Conservation (phyloP, 2,888 invertebrate species). For the Tyria jacobaeae region DNA sequence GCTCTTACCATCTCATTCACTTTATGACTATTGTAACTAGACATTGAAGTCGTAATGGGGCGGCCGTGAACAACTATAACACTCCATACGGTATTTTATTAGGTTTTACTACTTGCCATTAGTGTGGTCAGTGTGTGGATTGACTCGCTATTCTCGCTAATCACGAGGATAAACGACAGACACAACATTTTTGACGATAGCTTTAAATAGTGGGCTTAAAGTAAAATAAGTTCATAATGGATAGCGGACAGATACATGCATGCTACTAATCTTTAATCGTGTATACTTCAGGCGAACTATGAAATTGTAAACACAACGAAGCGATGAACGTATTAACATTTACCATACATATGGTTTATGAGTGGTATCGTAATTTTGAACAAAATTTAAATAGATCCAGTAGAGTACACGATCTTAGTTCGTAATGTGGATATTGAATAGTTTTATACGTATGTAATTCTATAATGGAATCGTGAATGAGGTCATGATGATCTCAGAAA, state of each 20-base stretch:
- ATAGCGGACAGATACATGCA: constrained; percentile 38
- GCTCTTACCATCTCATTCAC: constrained; percentile 24
- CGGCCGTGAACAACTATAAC: constrained; percentile 35
- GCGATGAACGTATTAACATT: constrained; percentile 54
- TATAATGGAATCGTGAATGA: background rate
- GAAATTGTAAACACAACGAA: constrained; percentile 56
- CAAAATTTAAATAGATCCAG: constrained; percentile 34
- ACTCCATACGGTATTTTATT: constrained; percentile 54
- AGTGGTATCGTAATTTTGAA: constrained; percentile 45
- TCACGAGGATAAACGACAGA: constrained; percentile 53
- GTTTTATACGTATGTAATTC: background rate
- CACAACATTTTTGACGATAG: constrained; percentile 50
- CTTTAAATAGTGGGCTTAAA: constrained; percentile 52
- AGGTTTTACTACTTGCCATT: constrained; percentile 58
- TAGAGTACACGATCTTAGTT: constrained; percentile 18
- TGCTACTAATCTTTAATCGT: constrained; percentile 51
- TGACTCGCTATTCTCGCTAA: constrained; percentile 56
- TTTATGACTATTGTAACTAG: constrained; percentile 39
- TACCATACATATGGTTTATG: constrained; percentile 57
- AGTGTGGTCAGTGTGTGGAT: constrained; percentile 48
- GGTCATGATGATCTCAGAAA: background rate
- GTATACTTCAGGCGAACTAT: constrained; percentile 51
- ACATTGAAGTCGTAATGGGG: constrained; percentile 34
- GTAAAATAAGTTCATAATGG: constrained; percentile 52
- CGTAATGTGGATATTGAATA: background rate